Evolutionary conservation across 1,140 invertebrate species (phyloP).

Genomic region (Drosophila ironensis): DNA sequence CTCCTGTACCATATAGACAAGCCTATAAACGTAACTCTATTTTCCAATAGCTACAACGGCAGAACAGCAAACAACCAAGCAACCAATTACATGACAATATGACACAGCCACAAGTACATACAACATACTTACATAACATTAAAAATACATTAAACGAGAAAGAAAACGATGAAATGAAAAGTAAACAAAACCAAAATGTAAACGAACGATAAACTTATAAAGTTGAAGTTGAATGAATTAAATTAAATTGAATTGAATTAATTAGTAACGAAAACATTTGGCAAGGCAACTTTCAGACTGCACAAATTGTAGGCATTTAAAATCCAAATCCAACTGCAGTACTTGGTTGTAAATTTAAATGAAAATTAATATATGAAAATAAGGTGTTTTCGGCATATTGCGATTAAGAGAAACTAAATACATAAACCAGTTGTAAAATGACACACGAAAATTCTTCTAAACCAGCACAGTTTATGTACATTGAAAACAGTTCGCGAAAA

Average conservation of each 20-base stretch:
- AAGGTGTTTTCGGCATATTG: constrained; percentile 46
- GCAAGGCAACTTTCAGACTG: constrained; percentile 67
- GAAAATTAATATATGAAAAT: constrained; percentile 19
- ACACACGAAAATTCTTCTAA: constrained; percentile 51
- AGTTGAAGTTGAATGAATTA: constrained; percentile 42
- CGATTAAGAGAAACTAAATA: constrained; percentile 26
- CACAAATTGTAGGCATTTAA: constrained; percentile 72
- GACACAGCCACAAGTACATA: constrained; percentile 52
- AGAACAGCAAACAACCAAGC: constrained; percentile 38
- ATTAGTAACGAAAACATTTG: constrained; percentile 52
- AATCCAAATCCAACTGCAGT: constrained; percentile 40
- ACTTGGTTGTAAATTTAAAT: constrained; percentile 56
- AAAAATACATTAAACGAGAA: constrained; percentile 19
- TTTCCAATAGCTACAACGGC: constrained; percentile 60
- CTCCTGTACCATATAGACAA: constrained; percentile 59
- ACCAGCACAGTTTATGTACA: constrained; percentile 65
- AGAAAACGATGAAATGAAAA: background rate
- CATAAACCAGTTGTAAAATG: constrained; percentile 65
- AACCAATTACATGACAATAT: constrained; percentile 78
- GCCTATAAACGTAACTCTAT: constrained; percentile 39
- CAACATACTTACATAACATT: constrained; percentile 17
- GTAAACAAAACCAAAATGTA: constrained; percentile 16
- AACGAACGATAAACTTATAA: constrained; percentile 42
- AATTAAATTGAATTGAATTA: too few relatives aligned
- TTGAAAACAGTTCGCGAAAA: constrained; percentile 39